Base-by-base conservation (phyloP, 2,888 invertebrate genomes). In the Colostygia pectinataria region DNA sequence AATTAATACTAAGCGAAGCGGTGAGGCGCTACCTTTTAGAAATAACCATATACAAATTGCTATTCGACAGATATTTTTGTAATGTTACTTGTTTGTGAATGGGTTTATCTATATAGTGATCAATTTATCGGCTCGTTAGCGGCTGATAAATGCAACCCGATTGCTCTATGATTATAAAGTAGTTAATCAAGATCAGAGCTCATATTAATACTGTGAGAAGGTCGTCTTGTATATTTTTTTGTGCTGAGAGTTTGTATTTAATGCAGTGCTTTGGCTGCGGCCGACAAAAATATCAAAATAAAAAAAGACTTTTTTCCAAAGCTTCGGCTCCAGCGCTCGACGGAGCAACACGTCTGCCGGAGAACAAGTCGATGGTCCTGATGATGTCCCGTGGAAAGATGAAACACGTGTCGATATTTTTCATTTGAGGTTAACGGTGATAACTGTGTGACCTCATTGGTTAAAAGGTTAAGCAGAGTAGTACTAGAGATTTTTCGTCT, bases 111-210 rank as follows among this genome's bases (percentile, higher is more conserved):
- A 63, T 80, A 63, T 73, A 71, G 74, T 74, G 78, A 83, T 83
- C 83, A 81, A 83, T 84, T 88, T 81, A 84, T 86, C 78, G 76
- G 75, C 78, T 87, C 81, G 80, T 88, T 87, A 86, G 75, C 64
- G 64, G 56, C 72, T 80, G 77, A 86, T 83, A 80, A 83, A 88
- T 86, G 76, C 61, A 67, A 68, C 70, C 72, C 71, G 76, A 83
- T 82, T 74, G 73, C 66, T 79, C 68, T 72, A 68, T 78, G 84
- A 83, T 84, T 80, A 84, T 84, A 81, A 82, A 79, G 68, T 70
- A 70, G 69, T 86, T 77, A 71, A 81, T 83, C 80, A 79, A 73
- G 74, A 78, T 83, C 71, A 77, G 71, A 65, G 68, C 63, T 66
- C 66, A 72, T 75, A 83, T 85, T 80, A 80, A 68, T 70, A 68